Conservation (phyloP, 2,113 vertebrate genomes). For the Oreotrochilus melanogaster region DNA sequence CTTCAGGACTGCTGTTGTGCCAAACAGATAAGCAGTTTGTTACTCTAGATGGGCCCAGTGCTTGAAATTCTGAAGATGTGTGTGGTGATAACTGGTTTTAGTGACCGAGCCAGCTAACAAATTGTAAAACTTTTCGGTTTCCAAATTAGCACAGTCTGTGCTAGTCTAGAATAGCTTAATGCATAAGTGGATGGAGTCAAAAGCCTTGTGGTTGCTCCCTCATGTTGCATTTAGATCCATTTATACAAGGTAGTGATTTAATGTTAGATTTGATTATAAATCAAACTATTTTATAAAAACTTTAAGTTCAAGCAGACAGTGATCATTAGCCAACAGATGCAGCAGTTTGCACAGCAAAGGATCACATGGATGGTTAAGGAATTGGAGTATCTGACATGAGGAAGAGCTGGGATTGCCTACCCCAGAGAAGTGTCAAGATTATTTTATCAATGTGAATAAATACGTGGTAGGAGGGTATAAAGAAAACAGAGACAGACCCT, state of each 20-base stretch:
- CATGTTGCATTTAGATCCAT: background rate
- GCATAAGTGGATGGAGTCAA: background rate
- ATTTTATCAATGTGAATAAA: background rate
- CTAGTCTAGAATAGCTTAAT: background rate
- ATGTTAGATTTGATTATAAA: background rate
- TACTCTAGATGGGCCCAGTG: background rate
- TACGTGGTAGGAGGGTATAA: background rate
- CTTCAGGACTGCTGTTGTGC: conserved; percentile 5
- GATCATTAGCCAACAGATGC: background rate
- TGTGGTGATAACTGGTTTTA: background rate
- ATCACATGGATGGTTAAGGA: background rate
- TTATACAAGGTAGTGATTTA: background rate
- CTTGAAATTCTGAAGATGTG: background rate
- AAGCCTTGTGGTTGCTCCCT: background rate
- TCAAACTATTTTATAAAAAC: background rate
- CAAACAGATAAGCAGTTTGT: background rate
- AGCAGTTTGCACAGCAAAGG: background rate
- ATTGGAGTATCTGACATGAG: background rate
- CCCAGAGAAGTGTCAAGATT: background rate
- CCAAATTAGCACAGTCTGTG: background rate
- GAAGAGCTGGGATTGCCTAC: background rate
- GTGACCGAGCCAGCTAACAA: background rate
- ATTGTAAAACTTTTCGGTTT: background rate
- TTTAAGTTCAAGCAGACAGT: background rate
- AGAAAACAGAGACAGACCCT: background rate